phyloP scores from a whole-genome alignment of 2,113 vertebrate genomes.

The Zeus faber region DNA sequence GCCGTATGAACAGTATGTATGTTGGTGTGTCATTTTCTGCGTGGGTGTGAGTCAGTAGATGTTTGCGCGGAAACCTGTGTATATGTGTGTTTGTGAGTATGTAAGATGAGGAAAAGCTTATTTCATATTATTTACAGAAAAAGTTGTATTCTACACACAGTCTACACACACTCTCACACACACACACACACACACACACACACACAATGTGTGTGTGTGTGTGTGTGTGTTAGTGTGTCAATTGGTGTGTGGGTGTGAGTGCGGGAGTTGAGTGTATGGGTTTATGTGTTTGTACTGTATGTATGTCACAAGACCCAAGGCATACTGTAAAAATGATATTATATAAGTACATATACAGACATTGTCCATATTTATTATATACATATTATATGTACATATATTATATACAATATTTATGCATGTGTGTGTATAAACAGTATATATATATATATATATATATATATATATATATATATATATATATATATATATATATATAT shows the following conservation, averaged over 20 bases:
- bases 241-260: too few relatives aligned
- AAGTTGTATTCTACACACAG: too few relatives aligned
- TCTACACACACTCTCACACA: too few relatives aligned
- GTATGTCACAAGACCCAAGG: not conserved
- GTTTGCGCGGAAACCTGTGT: constrained; percentile 7
- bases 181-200: too few relatives aligned
- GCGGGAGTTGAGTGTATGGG: too few relatives aligned
- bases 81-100: constrained; percentile 21
- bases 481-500: constrained; percentile 13
- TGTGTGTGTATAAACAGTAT: not conserved
- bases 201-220: too few relatives aligned
- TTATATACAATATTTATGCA: not conserved
- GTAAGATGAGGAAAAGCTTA: too few relatives aligned
- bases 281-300: not conserved
- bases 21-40: constrained; percentile 10
- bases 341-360: too few relatives aligned
- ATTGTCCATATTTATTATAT: too few relatives aligned
- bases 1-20: not conserved
- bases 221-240: constrained; percentile 9
- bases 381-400: not conserved
- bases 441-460: not conserved
- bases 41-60: not conserved
- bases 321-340: too few relatives aligned
- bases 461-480: constrained; percentile 6
- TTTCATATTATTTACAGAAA: too few relatives aligned